Evolutionary conservation across 2,113 vertebrate genomes (phyloP).

Genomic region (Solenodon paradoxus): DNA sequence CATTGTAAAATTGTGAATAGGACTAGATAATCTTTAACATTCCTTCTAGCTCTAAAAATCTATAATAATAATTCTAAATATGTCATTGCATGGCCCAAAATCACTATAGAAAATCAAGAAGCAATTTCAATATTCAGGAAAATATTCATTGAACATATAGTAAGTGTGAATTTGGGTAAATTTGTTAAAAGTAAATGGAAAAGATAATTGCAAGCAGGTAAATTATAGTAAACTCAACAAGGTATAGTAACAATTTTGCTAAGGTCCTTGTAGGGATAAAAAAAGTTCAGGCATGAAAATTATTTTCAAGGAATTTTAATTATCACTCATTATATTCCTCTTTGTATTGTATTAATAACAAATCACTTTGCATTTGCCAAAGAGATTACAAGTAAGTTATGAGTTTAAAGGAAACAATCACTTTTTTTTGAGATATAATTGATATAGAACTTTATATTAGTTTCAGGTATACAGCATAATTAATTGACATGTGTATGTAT

Average conservation of each 20-base stretch:
- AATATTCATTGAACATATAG: not conserved
- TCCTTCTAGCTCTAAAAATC: no score
- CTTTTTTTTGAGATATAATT: no score
- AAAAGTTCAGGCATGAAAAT: not conserved
- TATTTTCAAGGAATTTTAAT: not conserved
- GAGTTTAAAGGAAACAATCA: not conserved
- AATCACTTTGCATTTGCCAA: not conserved
- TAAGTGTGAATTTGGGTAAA: not conserved
- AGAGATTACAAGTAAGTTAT: not conserved
- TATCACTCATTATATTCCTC: not conserved
- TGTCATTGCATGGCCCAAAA: not conserved
- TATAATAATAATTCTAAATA: not conserved
- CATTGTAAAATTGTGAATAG: not conserved
- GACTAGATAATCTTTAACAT: not conserved
- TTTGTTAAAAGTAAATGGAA: not conserved
- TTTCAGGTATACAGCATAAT: no score
- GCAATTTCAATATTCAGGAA: not conserved
- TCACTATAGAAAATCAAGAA: constrained; percentile 5
- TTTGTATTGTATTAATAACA: not conserved
- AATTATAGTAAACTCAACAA: not conserved
- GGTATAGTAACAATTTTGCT: not conserved
- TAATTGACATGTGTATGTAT: no score
- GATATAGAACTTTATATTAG: no score
- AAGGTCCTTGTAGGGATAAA: not conserved
- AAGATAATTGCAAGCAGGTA: not conserved